These are phyloP conservation scores for Lamellibrachia luymesi DNA, from an alignment of 1,140 invertebrate species.

Conservation along the genomic window DNA sequence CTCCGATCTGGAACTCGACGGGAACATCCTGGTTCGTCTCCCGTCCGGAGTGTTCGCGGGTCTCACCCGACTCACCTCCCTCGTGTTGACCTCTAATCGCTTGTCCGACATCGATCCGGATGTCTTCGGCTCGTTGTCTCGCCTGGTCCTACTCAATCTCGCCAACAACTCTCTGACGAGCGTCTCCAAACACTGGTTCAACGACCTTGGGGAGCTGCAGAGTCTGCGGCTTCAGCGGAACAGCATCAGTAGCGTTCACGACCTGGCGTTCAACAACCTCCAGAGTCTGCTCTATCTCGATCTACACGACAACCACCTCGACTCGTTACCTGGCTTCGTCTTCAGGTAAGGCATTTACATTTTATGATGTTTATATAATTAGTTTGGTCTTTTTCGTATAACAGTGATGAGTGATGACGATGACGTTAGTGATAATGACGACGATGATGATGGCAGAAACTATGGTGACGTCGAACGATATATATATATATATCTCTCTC, in stretches of 20 bases:
- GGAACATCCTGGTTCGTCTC: not conserved
- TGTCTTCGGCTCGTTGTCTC: not conserved
- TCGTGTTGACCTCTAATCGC: not conserved
- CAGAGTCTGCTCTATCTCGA: not conserved
- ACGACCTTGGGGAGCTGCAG: not conserved
- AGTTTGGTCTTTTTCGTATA: not conserved
- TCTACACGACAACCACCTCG: conserved; percentile 10
- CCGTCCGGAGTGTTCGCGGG: not conserved
- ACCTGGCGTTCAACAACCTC: not conserved
- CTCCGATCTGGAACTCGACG: not conserved
- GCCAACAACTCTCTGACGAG: not conserved
- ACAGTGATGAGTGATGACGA: not conserved
- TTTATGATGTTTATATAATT: not conserved
- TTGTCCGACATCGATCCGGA: not conserved
- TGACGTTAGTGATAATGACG: not conserved
- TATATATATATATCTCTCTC: not conserved
- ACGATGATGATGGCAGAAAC: not conserved
- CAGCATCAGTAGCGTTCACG: not conserved
- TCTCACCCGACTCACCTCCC: not conserved
- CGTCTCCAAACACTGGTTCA: not conserved
- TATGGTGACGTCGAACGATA: not conserved
- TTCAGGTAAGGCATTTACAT: not conserved
- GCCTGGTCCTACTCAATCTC: not conserved
- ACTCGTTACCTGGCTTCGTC: not conserved
- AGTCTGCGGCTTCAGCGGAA: not conserved